Evolutionary conservation across 2,113 vertebrate genomes (phyloP).

Genomic region (Peromyscus maniculatus): DNA sequence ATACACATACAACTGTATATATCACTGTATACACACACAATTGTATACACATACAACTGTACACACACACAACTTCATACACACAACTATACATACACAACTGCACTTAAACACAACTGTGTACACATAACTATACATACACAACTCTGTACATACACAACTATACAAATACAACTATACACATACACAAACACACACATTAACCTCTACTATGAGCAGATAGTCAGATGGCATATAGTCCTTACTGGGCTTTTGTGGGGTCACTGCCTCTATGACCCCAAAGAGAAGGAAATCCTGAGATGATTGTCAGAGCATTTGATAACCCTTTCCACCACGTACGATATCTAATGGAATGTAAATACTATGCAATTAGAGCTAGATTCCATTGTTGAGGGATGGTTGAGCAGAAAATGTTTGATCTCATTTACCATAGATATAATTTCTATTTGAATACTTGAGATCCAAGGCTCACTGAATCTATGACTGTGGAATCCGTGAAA

Average conservation of each 20-base stretch:
- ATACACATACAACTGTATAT: neutral
- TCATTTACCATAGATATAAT: neutral
- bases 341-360: neutral
- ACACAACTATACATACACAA: neutral
- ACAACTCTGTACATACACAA: neutral
- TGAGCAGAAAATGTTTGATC: neutral
- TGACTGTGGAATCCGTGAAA: neutral
- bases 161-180: neutral
- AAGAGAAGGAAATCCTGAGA: neutral
- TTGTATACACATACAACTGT: neutral
- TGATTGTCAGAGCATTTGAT: too few species aligned
- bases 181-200: neutral
- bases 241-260: neutral
- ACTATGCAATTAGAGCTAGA: neutral
- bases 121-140: neutral
- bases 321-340: rapidly evolving
- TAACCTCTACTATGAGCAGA: neutral
- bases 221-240: rapidly evolving
- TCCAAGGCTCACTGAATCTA: neutral
- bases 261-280: too few species aligned
- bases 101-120: neutral
- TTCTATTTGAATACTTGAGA: neutral
- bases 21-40: neutral
- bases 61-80: neutral
- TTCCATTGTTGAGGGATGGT: neutral